phyloP scores from a whole-genome alignment of 1,140 invertebrate genomes.

The Brevipalpus yothersi region DNA sequence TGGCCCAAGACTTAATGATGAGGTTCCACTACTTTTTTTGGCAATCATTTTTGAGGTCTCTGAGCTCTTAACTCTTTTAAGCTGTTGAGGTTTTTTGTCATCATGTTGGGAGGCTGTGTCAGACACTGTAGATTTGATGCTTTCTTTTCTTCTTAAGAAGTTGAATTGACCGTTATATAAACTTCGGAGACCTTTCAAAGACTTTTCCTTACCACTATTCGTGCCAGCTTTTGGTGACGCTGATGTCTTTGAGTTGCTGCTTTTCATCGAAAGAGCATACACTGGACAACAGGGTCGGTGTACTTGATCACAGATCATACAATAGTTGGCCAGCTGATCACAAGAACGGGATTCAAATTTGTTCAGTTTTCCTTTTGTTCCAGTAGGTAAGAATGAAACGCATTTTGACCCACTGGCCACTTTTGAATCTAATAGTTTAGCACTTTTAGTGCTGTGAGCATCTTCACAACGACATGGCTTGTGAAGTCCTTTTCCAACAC shows the following conservation, averaged over 20 bases:
- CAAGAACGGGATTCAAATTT: conserved; percentile 4
- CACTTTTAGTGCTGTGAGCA: background rate
- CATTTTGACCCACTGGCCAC: background rate
- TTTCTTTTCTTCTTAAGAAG: background rate
- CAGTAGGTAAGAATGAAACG: background rate
- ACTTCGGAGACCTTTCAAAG: background rate
- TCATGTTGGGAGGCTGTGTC: background rate
- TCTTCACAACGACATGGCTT: background rate
- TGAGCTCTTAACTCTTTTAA: too few relatives aligned
- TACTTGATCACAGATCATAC: conserved; percentile 5
- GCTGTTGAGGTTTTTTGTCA: too few relatives aligned
- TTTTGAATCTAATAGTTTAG: background rate
- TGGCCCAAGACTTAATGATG: too few relatives aligned
- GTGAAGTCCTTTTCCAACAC: background rate
- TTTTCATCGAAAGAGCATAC: background rate
- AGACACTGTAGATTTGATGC: background rate
- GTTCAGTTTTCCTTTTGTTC: background rate
- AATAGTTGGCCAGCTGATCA: conserved; percentile 7
- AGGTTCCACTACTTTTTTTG: too few relatives aligned
- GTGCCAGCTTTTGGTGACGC: background rate
- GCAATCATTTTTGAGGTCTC: too few relatives aligned
- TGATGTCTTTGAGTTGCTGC: background rate
- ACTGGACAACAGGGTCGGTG: conserved; percentile 8
- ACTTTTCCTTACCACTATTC: background rate
- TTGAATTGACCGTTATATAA: background rate